Percentiles rank a stretch among this genome's conserved stretches.
Conservation (phyloP, 1,140 invertebrate genomes). For the Dermatophagoides farinae region DNA sequence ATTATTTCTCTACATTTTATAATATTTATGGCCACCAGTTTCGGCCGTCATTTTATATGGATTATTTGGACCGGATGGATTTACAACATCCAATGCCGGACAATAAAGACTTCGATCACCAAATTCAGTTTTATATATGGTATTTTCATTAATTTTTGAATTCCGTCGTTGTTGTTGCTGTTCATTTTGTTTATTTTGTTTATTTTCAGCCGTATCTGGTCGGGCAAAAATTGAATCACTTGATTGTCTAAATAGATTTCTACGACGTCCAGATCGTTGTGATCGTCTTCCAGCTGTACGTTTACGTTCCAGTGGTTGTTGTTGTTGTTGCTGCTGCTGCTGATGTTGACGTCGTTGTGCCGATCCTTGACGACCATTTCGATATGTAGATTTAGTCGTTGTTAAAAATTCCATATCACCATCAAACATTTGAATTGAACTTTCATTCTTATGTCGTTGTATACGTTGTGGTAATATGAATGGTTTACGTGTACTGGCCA, state of each 20-base stretch:
- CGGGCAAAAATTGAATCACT: neutral
- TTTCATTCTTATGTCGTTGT: conserved; percentile 8
- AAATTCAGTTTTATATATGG: conserved; percentile 3
- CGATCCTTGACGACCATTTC: neutral
- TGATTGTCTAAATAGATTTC: conserved; percentile 8
- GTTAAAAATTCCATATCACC: conserved; percentile 8
- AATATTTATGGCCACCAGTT: conserved; percentile 9
- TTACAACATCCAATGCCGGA: conserved; percentile 3
- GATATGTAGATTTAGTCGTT: neutral
- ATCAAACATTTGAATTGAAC: neutral
- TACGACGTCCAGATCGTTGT: neutral
- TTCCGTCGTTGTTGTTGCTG: neutral
- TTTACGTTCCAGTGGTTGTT: neutral
- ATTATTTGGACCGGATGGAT: neutral
- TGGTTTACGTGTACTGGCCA: neutral
- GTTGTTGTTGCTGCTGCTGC: neutral
- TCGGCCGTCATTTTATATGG: neutral
- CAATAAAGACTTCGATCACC: conserved; percentile 9
- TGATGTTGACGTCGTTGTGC: neutral
- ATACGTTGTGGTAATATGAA: conserved; percentile 4
- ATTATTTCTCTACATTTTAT: neutral
- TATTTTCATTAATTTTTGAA: neutral
- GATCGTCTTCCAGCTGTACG: neutral
- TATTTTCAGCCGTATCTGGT: neutral
- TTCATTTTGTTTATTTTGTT: neutral